These are phyloP conservation scores for Fregetta grallaria DNA, from an alignment of 2,113 vertebrate species.

Conservation along the genomic window DNA sequence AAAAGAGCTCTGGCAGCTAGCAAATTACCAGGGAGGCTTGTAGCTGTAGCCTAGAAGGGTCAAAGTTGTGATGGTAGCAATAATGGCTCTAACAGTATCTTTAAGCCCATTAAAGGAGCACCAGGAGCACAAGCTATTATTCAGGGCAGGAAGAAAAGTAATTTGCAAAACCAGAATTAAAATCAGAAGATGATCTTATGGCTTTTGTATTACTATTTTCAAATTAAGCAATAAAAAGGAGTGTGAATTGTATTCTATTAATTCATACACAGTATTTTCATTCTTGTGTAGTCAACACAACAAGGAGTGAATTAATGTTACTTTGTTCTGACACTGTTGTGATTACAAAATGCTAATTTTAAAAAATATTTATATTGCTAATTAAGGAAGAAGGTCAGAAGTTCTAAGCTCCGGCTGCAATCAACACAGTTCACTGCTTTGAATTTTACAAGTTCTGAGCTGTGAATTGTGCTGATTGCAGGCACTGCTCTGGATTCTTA, in stretches of 20 bases:
- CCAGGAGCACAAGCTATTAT: neutral
- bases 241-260: conserved; percentile 22
- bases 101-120: neutral
- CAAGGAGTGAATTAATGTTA: conserved; percentile 46
- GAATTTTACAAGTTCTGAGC: conserved; percentile 38
- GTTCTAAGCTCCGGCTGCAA: conserved; percentile 32
- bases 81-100: neutral
- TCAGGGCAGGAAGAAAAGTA: neutral
- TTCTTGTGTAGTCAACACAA: conserved; percentile 29
- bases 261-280: neutral
- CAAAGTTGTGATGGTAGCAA: neutral
- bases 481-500: conserved; percentile 29
- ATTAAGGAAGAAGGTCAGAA: conserved; percentile 64
- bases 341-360: conserved; percentile 66
- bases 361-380: conserved; percentile 66
- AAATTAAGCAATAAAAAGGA: conserved; percentile 58
- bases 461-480: conserved; percentile 54
- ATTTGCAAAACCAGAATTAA: conserved; percentile 27
- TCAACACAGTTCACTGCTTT: conserved; percentile 24
- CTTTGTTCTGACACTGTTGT: conserved; percentile 37
- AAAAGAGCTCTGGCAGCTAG: neutral
- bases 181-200: neutral
- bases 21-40: conserved; percentile 23
- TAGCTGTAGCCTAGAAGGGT: neutral
- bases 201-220: conserved; percentile 40